These are phyloP conservation scores for Cephalopachus bancanus DNA, from an alignment of 2,797 vertebrate genomes.

Conservation along the genomic window DNA sequence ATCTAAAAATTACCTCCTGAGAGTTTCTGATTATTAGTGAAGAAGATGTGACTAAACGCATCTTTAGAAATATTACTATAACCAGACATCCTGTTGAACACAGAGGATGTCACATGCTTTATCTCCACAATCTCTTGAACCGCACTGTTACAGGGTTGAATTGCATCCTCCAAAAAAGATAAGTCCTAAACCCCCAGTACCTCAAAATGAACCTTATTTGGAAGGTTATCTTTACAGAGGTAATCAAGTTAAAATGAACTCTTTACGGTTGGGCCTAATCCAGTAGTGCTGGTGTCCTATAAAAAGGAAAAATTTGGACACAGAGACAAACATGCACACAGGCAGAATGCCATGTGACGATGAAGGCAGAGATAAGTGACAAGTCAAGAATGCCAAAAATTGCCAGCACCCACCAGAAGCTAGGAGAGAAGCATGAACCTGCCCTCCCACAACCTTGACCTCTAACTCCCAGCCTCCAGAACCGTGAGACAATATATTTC, in stretches of 20 bases:
- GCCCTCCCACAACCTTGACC: too few relatives aligned
- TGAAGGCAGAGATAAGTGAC: not conserved
- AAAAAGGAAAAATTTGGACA: not conserved
- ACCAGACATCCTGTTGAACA: not conserved
- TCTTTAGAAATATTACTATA: slow-evolving; percentile 36
- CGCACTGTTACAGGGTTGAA: not conserved
- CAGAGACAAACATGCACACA: not conserved
- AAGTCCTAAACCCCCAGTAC: not conserved
- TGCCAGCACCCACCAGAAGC: not conserved
- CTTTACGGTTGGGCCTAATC: not conserved
- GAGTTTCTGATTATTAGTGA: slow-evolving; percentile 28
- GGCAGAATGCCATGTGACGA: not conserved
- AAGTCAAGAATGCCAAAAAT: not conserved
- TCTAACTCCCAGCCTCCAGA: too few relatives aligned
- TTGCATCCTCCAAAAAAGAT: not conserved
- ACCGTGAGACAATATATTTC: too few relatives aligned
- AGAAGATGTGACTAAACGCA: slow-evolving; percentile 36
- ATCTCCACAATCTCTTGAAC: not conserved
- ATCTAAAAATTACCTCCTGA: slow-evolving; percentile 62
- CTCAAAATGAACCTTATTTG: not conserved
- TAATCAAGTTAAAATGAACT: slow-evolving; percentile 37
- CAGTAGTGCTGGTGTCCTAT: not conserved
- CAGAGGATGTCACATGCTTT: not conserved
- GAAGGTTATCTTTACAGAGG: not conserved
- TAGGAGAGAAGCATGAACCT: not conserved